Conservation (phyloP, 2,797 vertebrate genomes). For the Danio aesculapii region DNA sequence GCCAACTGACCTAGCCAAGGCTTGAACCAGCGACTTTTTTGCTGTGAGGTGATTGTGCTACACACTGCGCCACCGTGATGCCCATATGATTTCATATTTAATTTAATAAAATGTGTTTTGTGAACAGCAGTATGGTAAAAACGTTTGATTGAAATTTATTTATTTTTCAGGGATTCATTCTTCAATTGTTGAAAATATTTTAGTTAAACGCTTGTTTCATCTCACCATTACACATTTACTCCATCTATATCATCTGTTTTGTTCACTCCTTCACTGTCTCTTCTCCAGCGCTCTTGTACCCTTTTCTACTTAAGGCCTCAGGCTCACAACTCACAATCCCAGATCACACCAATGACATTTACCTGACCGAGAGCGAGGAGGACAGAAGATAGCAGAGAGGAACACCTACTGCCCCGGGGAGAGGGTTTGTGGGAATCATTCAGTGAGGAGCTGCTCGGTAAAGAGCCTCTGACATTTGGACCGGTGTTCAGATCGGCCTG, state of each 20-base stretch:
- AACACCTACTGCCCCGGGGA: slow-evolving; percentile 30
- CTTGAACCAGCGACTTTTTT: too few species aligned
- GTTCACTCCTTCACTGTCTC: slow-evolving; percentile 5
- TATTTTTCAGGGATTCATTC: background rate
- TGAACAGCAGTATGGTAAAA: background rate
- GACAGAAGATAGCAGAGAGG: slow-evolving; percentile 41
- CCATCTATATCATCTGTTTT: background rate
- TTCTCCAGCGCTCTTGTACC: background rate
- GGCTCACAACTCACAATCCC: slow-evolving; percentile 27
- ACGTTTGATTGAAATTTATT: background rate
- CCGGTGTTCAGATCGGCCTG: slow-evolving; percentile 19
- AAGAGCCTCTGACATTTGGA: slow-evolving; percentile 41
- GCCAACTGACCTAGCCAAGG: too few species aligned
- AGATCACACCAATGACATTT: slow-evolving; percentile 46
- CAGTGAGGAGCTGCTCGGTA: slow-evolving; percentile 26
- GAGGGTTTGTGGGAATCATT: slow-evolving; percentile 38
- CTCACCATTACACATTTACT: background rate
- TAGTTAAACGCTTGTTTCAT: background rate
- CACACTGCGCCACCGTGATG: too few species aligned
- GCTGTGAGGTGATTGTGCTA: too few species aligned
- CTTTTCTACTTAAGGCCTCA: slow-evolving; percentile 17
- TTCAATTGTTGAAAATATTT: background rate
- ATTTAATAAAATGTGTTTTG: background rate
- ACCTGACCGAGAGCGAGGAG: slow-evolving; percentile 9
- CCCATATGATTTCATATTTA: too few species aligned